These are phyloP conservation scores for Columba livia DNA, from an alignment of 2,113 vertebrate species.

Conservation along the genomic window DNA sequence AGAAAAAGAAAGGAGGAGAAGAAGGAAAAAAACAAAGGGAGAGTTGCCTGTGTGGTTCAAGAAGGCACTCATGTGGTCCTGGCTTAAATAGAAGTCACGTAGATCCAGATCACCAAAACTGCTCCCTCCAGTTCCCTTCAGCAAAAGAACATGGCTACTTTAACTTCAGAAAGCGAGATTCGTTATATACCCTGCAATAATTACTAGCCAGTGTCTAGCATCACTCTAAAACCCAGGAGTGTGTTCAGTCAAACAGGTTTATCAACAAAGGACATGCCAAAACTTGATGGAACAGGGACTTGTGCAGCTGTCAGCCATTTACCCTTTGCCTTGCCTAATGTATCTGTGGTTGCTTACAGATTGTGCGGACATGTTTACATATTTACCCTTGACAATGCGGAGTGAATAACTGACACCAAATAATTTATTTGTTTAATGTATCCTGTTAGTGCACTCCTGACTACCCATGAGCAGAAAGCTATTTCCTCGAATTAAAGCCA, in stretches of 20 bases:
- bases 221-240: not conserved
- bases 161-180: not conserved
- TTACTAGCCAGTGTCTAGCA: not conserved
- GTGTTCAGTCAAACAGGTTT: constrained; percentile 26
- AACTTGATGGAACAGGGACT: not conserved
- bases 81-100: not conserved
- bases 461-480: not conserved
- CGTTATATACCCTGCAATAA: not conserved
- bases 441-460: not conserved
- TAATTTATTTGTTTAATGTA: constrained; percentile 12
- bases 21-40: not conserved
- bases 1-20: not conserved
- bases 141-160: not conserved
- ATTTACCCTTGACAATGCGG: constrained; percentile 7
- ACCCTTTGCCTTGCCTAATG: constrained; percentile 12
- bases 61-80: not conserved
- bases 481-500: not conserved
- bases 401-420: not conserved
- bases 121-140: not conserved
- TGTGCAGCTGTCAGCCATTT: not conserved
- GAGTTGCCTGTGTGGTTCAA: not conserved
- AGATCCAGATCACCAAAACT: not conserved
- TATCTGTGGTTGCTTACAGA: constrained; percentile 5
- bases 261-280: not conserved
- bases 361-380: not conserved